These are phyloP conservation scores for Margaritifera margaritifera DNA, from an alignment of 2,888 invertebrate genomes.

Conservation along the genomic window DNA sequence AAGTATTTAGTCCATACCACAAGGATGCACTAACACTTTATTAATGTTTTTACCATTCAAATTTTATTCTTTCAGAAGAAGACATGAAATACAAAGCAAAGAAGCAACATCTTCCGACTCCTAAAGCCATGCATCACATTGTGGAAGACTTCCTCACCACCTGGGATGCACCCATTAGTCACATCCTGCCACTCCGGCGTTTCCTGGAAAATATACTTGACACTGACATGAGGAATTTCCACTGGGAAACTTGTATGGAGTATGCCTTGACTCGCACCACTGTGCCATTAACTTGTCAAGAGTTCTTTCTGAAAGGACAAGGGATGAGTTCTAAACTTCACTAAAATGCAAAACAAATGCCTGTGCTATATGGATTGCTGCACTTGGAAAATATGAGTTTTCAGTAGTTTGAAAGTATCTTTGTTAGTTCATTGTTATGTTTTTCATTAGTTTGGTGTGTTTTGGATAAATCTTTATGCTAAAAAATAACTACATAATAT, in stretches of 20 bases:
- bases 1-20: too few relatives aligned
- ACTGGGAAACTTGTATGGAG: conserved; percentile 67
- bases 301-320: conserved; percentile 55
- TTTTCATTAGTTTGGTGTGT: too few relatives aligned
- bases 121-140: conserved; percentile 71
- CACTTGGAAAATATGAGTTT: too few relatives aligned
- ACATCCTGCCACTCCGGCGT: conserved; percentile 71
- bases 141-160: conserved; percentile 74
- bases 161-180: conserved; percentile 71
- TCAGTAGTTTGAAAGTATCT: too few relatives aligned
- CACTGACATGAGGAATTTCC: conserved; percentile 65
- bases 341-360: too few relatives aligned
- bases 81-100: conserved; percentile 47
- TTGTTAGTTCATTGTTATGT: too few relatives aligned
- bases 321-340: conserved; percentile 15
- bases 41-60: neutral
- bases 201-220: conserved; percentile 58
- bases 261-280: conserved; percentile 59
- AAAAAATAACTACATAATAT: too few relatives aligned
- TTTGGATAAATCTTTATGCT: too few relatives aligned
- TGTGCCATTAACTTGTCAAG: conserved; percentile 55
- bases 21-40: too few relatives aligned
- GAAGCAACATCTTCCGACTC: conserved; percentile 66
- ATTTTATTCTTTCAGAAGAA: conserved; percentile 43
- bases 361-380: too few relatives aligned